Evolutionary conservation across 2,888 invertebrate genomes (phyloP), one percentile per base, ranked within the genome.

Genomic region (Zeuzera pyrina): DNA sequence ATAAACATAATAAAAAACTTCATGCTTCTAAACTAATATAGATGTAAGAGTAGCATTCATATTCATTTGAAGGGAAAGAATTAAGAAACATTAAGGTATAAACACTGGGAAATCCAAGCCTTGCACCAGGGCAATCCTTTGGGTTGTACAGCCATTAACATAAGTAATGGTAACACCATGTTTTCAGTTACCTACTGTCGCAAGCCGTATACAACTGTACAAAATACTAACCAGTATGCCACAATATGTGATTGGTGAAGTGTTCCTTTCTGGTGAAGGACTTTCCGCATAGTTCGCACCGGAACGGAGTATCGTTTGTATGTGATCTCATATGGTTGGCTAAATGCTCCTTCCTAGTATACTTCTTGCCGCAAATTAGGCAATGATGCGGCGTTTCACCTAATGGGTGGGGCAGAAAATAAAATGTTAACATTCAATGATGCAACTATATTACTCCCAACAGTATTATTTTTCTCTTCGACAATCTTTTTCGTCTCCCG

Each of bases 361-460:
- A 94, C 76, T 93, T 93, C 85, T 94, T 94, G 50, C 92, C 92
- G 73, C 93, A 93, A 53, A 92, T 89, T 72, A 90, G 90, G 72
- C 94, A 94, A 71, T 92, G 92, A 78, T 94, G 94, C 41, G 92
- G 93, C 45, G 93, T 93, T 83, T 93, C 93, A 66, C 93, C 93
- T 88, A 79, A 55, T 69, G 56, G 57, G 56, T 68, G 63, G 68
- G 72, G 69, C 74, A 74, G 73, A 77, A 76, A 78, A 76, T 73
- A 72, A 67, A 69, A 67, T 40, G 66, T 79, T 78, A 76, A 72
- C 65, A 78, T 78, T 81, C 71, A 83, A 81, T 83, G 81, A 83
- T 77, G 74, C 83, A 81, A 81, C 81, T 78, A 72, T 74, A 52
- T 70, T 49, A 50, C 51, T 41, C 43, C 39, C 40, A 34, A 29